A percentile compares a stretch with the other conserved stretches of the same genome.
phyloP scores from a whole-genome alignment of 2,113 vertebrate genomes.

The Chitala chitala region DNA sequence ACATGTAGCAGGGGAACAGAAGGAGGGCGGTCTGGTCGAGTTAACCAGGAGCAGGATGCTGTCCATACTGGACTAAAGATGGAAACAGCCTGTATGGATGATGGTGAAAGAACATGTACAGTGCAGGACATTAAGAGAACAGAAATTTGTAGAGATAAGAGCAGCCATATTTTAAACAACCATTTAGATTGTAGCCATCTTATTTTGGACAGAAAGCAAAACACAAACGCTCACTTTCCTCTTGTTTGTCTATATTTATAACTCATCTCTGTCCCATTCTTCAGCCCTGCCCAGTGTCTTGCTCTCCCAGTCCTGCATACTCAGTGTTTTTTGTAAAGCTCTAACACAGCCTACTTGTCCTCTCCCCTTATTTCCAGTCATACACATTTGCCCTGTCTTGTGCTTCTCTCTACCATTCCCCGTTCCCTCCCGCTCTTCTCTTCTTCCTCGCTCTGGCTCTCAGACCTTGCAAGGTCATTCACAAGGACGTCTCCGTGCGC shows the following conservation, averaged over 20 bases:
- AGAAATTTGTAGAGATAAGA: not conserved
- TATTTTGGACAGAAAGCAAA: too few species aligned
- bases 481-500: slow-evolving; percentile 22
- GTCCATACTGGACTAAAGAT: not conserved
- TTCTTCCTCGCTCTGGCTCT: slow-evolving; percentile 5
- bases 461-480: slow-evolving; percentile 25
- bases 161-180: too few species aligned
- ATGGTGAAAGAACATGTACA: not conserved
- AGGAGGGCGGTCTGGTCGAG: not conserved
- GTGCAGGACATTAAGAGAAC: not conserved
- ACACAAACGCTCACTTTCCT: too few species aligned
- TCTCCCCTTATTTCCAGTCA: not conserved
- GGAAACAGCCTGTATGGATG: not conserved
- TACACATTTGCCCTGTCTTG: not conserved
- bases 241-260: too few species aligned
- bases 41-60: not conserved
- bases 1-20: not conserved
- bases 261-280: not conserved
- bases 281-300: not conserved
- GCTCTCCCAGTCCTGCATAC: not conserved
- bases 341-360: too few species aligned
- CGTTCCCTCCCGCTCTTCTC: not conserved
- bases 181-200: too few species aligned
- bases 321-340: too few species aligned
- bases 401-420: not conserved